A percentile compares a stretch with the other conserved stretches of the same genome.
Conservation (phyloP, 2,113 vertebrate genomes). For the Aptenodytes patagonicus region DNA sequence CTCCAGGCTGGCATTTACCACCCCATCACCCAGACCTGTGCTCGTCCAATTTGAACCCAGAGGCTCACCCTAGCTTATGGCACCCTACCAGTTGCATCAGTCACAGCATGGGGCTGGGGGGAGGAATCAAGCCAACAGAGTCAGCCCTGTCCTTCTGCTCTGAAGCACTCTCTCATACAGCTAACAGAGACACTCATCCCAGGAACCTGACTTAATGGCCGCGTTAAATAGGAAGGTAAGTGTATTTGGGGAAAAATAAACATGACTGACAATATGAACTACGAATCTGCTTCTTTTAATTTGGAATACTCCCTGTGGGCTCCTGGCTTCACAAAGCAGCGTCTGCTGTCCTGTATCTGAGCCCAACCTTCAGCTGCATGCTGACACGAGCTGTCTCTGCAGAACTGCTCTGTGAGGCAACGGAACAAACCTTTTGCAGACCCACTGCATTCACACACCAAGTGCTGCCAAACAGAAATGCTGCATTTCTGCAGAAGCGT, state of each 20-base stretch:
- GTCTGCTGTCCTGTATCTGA: background rate
- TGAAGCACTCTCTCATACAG: background rate
- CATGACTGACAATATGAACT: background rate
- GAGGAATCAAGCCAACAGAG: background rate
- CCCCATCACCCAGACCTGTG: background rate
- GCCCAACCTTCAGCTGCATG: background rate
- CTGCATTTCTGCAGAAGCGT: no score
- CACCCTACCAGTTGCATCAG: background rate
- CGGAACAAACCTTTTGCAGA: background rate
- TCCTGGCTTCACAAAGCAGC: background rate
- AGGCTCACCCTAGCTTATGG: background rate
- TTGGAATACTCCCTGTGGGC: background rate
- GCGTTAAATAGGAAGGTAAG: background rate
- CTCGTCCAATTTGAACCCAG: background rate
- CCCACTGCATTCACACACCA: background rate
- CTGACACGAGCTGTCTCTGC: background rate
- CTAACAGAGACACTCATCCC: background rate
- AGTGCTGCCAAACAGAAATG: background rate
- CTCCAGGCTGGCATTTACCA: background rate
- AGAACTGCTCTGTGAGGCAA: background rate
- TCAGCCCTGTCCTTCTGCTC: background rate
- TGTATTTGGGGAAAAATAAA: background rate
- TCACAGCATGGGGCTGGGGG: no score
- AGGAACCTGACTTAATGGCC: background rate
- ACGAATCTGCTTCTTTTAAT: background rate